Evolutionary conservation across 2,113 vertebrate species (phyloP).

Genomic region (western clawed frog (Xenopus tropicalis)): UCB_Xtro_10.0 CM004449.2:71525001-71525500

Average conservation of each 20-base stretch:
- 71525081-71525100: constrained; percentile 32
- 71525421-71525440: not conserved
- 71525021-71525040: constrained; percentile 45
- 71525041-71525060: constrained; percentile 37
- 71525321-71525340: constrained; percentile 6
- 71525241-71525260: constrained; percentile 12
- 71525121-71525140: constrained; percentile 36
- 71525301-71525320: constrained; percentile 20
- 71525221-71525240: not conserved
- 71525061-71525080: constrained; percentile 46
- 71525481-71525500: too few species aligned
- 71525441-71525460: too few species aligned
- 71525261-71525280: not conserved
- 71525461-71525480: too few species aligned
- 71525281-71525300: constrained; percentile 13
- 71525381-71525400: not conserved
- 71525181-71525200: constrained; percentile 1
- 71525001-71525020: constrained; percentile 44
- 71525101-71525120: constrained; percentile 44
- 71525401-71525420: not conserved
- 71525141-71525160: constrained; percentile 26
- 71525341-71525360: constrained; percentile 5
- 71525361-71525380: not conserved
- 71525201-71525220: constrained; percentile 2
- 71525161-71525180: constrained; percentile 29